Base-by-base conservation (phyloP, 2,888 invertebrate genomes). In the Antheraea assamensis region DNA sequence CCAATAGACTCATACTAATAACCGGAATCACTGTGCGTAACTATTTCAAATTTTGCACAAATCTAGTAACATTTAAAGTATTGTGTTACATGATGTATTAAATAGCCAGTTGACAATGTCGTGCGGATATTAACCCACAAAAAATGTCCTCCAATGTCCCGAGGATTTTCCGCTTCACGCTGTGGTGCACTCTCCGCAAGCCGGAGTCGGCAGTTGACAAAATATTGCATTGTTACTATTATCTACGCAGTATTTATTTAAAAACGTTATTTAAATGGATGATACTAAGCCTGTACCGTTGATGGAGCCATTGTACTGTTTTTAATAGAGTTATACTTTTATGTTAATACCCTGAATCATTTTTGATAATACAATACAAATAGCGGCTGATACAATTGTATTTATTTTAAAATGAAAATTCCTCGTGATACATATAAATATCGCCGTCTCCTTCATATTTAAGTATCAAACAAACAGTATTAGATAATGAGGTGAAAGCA, bases 111-210 rank as follows among this genome's bases (percentile, higher is more conserved):
- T 93, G 93, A 94, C 94, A 94, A 94, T 94, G 93, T 93, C 91
- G 92, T 90, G 91, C 93, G 92, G 93, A 94, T 94, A 94, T 94
- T 93, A 93, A 91, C 91, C 91, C 90, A 92, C 93, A 94, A 94
- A 94, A 94, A 94, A 92, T 92, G 92, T 93, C 93, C 93, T 93
- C 92, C 87, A 92, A 93, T 89, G 90, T 92, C 91, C 93, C 92
- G 92, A 93, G 94, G 94, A 94, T 94, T 94, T 94, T 94, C 94
- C 94, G 93, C 94, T 93, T 94, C 93, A 94, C 93, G 94, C 92
- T 90, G 90, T 83, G 86, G 82, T 94, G 94, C 92, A 92, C 94
- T 92, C 92, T 88, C 87, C 91, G 89, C 88, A 88, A 87, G 84
- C 87, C 90, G 86, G 88, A 90, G 88, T 90, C 91, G 92, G 90